A percentile compares a stretch with the other conserved stretches of the same genome.
Conservation (phyloP, 2,888 invertebrate species). For the Agrochola circellaris region DNA sequence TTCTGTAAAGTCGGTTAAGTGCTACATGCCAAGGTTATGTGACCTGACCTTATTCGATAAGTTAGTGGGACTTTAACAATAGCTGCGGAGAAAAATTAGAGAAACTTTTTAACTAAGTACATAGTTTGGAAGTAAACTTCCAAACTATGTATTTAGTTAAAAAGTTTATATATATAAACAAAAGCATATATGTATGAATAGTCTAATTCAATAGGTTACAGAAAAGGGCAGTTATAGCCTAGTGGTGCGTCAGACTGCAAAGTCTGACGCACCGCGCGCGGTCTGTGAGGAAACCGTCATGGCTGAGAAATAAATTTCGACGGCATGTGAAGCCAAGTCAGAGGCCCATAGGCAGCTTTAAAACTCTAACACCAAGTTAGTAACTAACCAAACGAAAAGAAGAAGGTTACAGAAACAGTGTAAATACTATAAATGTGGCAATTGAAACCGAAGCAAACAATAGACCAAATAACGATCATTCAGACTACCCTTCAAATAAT, state of each 20-base stretch:
- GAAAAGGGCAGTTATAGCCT: too few species aligned
- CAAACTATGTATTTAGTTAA: too few species aligned
- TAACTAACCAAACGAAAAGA: too few species aligned
- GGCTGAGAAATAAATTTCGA: too few species aligned
- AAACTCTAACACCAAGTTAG: too few species aligned
- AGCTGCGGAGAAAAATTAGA: background rate
- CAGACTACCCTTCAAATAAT: slow-evolving; percentile 24
- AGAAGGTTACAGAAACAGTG: background rate
- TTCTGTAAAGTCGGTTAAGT: slow-evolving; percentile 45
- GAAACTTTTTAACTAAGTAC: slow-evolving; percentile 4
- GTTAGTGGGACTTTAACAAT: slow-evolving; percentile 3
- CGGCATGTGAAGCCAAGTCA: too few species aligned
- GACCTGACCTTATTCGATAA: slow-evolving; percentile 41
- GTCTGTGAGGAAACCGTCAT: too few species aligned
- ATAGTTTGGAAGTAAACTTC: slow-evolving; percentile 15
- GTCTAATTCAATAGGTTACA: background rate
- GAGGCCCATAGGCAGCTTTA: too few species aligned
- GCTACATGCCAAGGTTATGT: slow-evolving; percentile 46
- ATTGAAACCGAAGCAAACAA: slow-evolving; percentile 7
- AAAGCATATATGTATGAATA: background rate
- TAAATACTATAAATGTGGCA: slow-evolving; percentile 3
- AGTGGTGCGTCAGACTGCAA: too few species aligned
- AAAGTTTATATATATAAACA: too few species aligned
- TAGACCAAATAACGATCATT: slow-evolving; percentile 6
- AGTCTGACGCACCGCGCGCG: too few species aligned